These are phyloP conservation scores for Alces alces DNA, from an alignment of 2,113 vertebrate genomes.

Conservation along the genomic window DNA sequence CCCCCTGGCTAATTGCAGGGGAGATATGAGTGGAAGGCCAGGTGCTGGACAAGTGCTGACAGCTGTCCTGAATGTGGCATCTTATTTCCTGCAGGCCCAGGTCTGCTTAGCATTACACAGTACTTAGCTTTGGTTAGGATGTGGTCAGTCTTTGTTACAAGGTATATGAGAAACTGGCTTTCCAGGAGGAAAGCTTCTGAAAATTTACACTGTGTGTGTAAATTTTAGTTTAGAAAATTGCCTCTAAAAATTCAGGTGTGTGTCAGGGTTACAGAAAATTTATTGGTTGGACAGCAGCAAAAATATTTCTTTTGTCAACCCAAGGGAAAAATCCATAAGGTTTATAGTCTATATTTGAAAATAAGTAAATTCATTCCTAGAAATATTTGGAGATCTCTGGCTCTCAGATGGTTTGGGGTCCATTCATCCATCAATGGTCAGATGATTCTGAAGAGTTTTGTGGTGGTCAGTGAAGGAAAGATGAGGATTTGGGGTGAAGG, in stretches of 20 bases:
- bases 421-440: not conserved
- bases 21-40: not conserved
- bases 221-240: conserved; percentile 49
- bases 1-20: conserved; percentile 36
- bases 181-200: conserved; percentile 58
- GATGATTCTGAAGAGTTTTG: not conserved
- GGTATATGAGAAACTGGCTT: conserved; percentile 48
- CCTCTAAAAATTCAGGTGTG: conserved; percentile 7
- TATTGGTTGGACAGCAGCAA: conserved; percentile 14
- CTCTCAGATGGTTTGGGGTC: not conserved
- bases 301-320: conserved; percentile 33
- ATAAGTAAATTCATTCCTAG: conserved; percentile 13
- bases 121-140: conserved; percentile 55
- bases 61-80: not conserved
- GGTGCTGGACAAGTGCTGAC: conserved; percentile 7
- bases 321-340: not conserved
- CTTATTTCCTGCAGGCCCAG: conserved; percentile 47
- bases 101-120: conserved; percentile 55
- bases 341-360: not conserved
- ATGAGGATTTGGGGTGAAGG: not conserved
- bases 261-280: not conserved
- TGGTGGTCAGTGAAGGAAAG: not conserved
- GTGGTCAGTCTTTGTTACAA: conserved; percentile 59
- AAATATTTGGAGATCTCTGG: not conserved
- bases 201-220: conserved; percentile 34